Conservation (phyloP, 2,113 vertebrate species). For the Notechis scutatus region DNA sequence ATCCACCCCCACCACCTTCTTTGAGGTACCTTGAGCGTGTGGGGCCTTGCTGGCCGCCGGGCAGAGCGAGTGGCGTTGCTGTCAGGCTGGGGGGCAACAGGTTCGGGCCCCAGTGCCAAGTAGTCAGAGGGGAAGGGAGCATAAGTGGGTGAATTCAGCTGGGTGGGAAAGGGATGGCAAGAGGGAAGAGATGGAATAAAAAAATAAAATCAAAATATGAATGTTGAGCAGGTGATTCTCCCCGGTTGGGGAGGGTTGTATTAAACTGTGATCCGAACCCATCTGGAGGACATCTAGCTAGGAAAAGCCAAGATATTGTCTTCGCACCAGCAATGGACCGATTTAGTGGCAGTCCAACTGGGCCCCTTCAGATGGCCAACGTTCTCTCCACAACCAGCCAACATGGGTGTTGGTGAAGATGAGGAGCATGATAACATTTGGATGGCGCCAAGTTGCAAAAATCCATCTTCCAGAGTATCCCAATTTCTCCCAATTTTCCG, state of each 20-base stretch:
- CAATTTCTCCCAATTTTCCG: no score
- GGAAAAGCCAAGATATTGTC: background rate
- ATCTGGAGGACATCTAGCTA: background rate
- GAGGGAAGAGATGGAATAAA: conserved; percentile 19
- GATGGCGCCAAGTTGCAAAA: background rate
- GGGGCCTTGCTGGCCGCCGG: conserved; percentile 64
- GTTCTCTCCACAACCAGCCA: background rate
- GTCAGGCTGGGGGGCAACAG: conserved; percentile 65
- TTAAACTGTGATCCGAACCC: background rate
- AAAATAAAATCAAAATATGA: conserved; percentile 21
- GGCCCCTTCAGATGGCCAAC: background rate
- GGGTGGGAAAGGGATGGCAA: conserved; percentile 54
- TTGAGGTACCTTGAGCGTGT: conserved; percentile 67
- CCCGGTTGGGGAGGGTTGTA: conserved; percentile 23
- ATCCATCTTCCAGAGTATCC: background rate
- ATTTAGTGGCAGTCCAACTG: background rate
- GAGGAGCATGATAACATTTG: background rate
- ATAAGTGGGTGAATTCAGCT: conserved; percentile 68
- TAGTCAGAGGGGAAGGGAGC: conserved; percentile 69
- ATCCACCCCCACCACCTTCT: background rate
- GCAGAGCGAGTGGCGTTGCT: conserved; percentile 52
- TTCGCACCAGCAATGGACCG: background rate
- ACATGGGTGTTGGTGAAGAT: background rate
- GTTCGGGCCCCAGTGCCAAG: conserved; percentile 67
- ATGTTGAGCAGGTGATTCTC: background rate